Evolutionary conservation across 2,888 invertebrate genomes (phyloP).

Genomic region (Tenthredo distinguenda): DNA sequence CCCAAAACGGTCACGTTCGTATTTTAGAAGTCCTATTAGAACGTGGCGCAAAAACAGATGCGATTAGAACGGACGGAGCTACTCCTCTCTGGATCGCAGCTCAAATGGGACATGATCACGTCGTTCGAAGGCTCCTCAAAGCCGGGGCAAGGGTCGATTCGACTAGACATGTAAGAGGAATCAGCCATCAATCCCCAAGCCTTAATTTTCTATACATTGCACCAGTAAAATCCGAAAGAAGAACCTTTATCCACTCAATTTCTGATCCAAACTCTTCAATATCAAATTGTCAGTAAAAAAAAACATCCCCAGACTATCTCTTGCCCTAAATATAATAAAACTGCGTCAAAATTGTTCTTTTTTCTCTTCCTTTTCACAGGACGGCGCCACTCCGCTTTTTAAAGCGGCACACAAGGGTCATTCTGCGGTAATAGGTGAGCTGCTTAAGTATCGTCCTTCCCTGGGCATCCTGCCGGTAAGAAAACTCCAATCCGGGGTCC

Average conservation of each 20-base stretch:
- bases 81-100: conserved; percentile 96
- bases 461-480: conserved; percentile 90
- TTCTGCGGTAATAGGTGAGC: conserved; percentile 90
- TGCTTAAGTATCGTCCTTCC: conserved; percentile 90
- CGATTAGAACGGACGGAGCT: conserved; percentile 90
- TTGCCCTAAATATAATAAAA: neutral
- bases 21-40: conserved; percentile 87
- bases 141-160: conserved; percentile 90
- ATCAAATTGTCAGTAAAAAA: neutral
- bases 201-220: neutral
- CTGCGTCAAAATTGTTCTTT: neutral
- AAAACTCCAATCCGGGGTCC: conserved; percentile 55
- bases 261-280: neutral
- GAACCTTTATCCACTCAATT: neutral
- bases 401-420: conserved; percentile 98
- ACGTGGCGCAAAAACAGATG: conserved; percentile 87
- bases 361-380: conserved; percentile 80
- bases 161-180: conserved; percentile 85
- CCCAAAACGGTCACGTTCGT: conserved; percentile 95
- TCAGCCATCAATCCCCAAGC: neutral
- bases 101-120: conserved; percentile 95
- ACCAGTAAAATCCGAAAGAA: neutral
- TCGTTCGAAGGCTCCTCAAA: conserved; percentile 88
- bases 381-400: conserved; percentile 96
- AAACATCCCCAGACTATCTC: neutral